phyloP scores from a whole-genome alignment of 2,888 invertebrate species.

The Deroplatys truncata region DNA sequence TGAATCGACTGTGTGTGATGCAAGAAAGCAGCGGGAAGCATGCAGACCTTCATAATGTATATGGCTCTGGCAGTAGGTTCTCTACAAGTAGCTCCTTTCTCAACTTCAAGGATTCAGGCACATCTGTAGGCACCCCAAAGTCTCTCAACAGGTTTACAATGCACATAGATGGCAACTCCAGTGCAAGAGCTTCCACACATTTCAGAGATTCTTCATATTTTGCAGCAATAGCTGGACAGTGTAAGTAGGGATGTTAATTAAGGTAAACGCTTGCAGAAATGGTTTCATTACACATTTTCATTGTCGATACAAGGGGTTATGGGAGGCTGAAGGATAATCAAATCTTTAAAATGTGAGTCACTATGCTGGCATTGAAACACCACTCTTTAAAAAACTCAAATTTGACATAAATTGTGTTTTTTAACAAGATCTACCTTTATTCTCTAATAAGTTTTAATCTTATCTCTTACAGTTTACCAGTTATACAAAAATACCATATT shows the following conservation, averaged over 20 bases:
- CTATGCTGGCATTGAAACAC: no score
- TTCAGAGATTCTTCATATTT: conserved; percentile 71
- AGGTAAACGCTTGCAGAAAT: no score
- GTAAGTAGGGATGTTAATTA: conserved; percentile 38
- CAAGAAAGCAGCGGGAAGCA: conserved; percentile 44
- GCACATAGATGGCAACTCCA: conserved; percentile 67
- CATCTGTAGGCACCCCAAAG: conserved; percentile 50
- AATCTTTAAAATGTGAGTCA: no score
- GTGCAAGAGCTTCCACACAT: conserved; percentile 65
- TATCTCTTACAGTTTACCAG: no score
- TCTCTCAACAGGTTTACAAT: conserved; percentile 57
- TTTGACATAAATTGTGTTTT: no score
- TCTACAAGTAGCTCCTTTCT: conserved; percentile 58
- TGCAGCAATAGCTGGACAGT: conserved; percentile 67
- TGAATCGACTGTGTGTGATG: conserved; percentile 63
- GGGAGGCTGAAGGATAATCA: not conserved
- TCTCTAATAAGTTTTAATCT: no score
- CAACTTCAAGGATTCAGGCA: conserved; percentile 49
- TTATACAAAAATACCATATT: no score
- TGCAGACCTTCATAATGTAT: not conserved
- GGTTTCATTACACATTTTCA: no score
- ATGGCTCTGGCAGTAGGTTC: conserved; percentile 44
- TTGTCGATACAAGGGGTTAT: not conserved
- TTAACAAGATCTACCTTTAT: no score
- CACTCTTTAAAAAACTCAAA: no score